Percentiles rank a stretch among this genome's conserved stretches.
Evolutionary conservation across 1,140 invertebrate species (phyloP).

Genomic region (Microplitis mediator): DNA sequence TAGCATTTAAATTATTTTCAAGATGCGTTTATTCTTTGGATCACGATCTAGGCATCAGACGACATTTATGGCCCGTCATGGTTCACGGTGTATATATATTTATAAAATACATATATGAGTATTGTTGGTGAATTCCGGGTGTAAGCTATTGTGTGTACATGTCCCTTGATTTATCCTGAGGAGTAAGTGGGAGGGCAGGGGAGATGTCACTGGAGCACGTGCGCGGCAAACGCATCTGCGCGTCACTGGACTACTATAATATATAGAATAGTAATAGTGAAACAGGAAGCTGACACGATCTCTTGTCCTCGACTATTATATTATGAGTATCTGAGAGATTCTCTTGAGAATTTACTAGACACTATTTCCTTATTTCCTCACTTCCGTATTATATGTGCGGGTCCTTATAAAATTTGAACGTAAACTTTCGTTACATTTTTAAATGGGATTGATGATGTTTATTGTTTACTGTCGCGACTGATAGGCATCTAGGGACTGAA

Average conservation of each 20-base stretch:
- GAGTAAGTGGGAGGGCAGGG: not conserved
- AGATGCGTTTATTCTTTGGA: not conserved
- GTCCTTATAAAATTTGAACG: too few species aligned
- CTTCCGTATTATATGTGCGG: too few species aligned
- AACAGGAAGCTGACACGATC: slow-evolving; percentile 3
- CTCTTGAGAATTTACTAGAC: not conserved
- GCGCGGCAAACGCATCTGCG: slow-evolving; percentile 12
- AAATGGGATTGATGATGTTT: too few species aligned
- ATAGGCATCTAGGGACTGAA: not conserved
- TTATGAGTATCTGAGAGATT: not conserved
- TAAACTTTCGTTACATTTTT: too few species aligned
- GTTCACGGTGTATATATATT: not conserved
- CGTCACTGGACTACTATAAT: not conserved
- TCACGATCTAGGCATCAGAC: slow-evolving; percentile 8
- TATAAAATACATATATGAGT: not conserved
- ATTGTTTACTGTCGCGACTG: too few species aligned
- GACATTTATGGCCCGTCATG: not conserved
- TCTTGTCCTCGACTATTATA: too few species aligned
- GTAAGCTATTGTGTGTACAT: not conserved
- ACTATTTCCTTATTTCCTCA: too few species aligned
- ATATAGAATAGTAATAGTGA: not conserved
- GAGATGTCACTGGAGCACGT: slow-evolving; percentile 16
- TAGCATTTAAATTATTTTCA: not conserved
- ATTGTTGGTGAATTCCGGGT: slow-evolving; percentile 18
- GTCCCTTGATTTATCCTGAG: not conserved